A percentile compares a stretch with the other conserved stretches of the same genome.
phyloP scores from a whole-genome alignment of 2,888 invertebrate species.

The Aphodius sticticus region DNA sequence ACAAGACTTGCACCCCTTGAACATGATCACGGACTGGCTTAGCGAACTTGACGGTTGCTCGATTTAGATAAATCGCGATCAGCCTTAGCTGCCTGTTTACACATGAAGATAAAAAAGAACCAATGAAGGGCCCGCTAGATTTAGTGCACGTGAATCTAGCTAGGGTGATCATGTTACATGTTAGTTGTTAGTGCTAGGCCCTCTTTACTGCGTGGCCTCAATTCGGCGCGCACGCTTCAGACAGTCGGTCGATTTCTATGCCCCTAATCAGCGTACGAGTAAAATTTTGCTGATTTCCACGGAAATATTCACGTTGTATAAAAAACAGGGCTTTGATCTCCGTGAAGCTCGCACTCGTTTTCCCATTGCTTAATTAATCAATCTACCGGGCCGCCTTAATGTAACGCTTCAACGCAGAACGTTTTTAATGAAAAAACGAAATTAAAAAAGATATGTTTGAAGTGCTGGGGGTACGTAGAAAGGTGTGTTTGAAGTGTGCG shows the following conservation, averaged over 20 bases:
- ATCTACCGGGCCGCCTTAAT: background rate
- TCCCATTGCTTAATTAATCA: background rate
- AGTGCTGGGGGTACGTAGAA: background rate
- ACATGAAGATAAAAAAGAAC: background rate
- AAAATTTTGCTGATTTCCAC: background rate
- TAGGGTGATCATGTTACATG: slow-evolving; percentile 39
- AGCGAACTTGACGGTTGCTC: slow-evolving; percentile 20
- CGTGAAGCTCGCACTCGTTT: background rate
- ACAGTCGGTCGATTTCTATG: background rate
- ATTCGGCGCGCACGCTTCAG: background rate
- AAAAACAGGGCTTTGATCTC: background rate
- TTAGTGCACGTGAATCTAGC: slow-evolving; percentile 39
- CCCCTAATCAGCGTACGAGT: background rate
- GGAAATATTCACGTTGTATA: slow-evolving; percentile 5
- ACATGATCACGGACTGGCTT: slow-evolving; percentile 32
- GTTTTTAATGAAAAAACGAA: background rate
- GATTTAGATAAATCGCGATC: background rate
- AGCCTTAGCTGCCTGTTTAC: slow-evolving; percentile 6
- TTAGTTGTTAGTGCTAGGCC: slow-evolving; percentile 24
- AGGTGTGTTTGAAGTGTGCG: background rate
- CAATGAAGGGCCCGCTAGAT: slow-evolving; percentile 14
- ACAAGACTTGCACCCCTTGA: slow-evolving; percentile 14
- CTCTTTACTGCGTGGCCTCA: background rate
- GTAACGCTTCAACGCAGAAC: background rate
- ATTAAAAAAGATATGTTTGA: background rate